A percentile compares a stretch with the other conserved stretches of the same genome.
These are phyloP conservation scores for Aegotheles bennettii DNA, from an alignment of 2,113 vertebrate genomes.

Conservation along the genomic window DNA sequence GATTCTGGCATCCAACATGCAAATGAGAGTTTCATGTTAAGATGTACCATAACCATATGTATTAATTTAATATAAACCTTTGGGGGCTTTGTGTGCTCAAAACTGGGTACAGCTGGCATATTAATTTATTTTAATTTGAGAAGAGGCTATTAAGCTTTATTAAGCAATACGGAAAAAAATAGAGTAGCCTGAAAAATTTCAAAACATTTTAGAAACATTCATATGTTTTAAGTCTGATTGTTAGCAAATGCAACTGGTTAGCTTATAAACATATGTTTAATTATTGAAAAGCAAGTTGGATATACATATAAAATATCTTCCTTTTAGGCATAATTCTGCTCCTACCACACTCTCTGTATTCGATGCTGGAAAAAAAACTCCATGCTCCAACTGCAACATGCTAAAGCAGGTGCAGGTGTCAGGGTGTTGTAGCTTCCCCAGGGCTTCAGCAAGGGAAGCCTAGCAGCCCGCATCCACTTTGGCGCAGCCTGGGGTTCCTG, in stretches of 20 bases:
- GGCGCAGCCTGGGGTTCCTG: not conserved
- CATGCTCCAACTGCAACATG: not conserved
- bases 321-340: not conserved
- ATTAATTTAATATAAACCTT: conserved; percentile 53
- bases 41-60: conserved; percentile 40
- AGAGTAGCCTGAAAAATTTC: not conserved
- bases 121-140: conserved; percentile 56
- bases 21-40: conserved; percentile 52
- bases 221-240: not conserved
- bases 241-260: not conserved
- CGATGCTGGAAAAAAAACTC: not conserved
- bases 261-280: not conserved
- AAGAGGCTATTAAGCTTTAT: conserved; percentile 26
- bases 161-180: not conserved
- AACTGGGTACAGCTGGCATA: conserved; percentile 39
- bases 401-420: not conserved
- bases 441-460: not conserved
- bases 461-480: fast-evolving
- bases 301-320: not conserved
- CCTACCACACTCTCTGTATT: not conserved
- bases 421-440: not conserved
- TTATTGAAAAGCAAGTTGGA: not conserved
- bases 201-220: not conserved
- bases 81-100: conserved; percentile 4
- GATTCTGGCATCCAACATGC: conserved; percentile 27